phyloP scores from a whole-genome alignment of 2,797 vertebrate genomes.

The Atherinosoma microstoma region DNA sequence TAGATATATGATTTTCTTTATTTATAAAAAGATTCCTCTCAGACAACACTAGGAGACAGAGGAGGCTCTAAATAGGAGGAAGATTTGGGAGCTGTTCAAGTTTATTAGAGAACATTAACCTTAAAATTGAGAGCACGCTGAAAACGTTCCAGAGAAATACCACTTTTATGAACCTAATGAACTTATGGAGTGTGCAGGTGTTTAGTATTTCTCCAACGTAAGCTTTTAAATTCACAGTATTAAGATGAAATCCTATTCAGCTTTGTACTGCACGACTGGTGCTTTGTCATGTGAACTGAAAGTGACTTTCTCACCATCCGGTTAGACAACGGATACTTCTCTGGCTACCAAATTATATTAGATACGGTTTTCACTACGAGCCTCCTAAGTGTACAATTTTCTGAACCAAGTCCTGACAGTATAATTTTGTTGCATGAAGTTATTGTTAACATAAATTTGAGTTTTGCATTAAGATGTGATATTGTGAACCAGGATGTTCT shows the following conservation, averaged over 20 bases:
- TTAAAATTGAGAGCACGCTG: background rate
- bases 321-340: background rate
- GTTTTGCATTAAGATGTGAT: too few species aligned
- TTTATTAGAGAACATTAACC: conserved; percentile 1
- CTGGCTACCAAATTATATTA: background rate
- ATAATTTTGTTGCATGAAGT: too few species aligned
- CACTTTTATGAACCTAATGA: background rate
- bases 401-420: background rate
- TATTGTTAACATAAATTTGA: too few species aligned
- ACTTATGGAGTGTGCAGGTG: background rate
- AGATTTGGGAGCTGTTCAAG: background rate
- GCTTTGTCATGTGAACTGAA: background rate
- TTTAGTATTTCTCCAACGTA: background rate
- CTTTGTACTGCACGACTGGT: background rate
- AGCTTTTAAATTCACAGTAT: background rate
- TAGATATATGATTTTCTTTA: background rate
- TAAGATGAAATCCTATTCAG: background rate
- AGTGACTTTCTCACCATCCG: background rate
- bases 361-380: background rate
- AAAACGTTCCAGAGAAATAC: background rate
- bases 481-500: too few species aligned
- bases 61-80: background rate
- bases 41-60: background rate
- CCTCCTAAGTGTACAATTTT: background rate
- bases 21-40: conserved; percentile 1